phyloP scores from a whole-genome alignment of 2,888 invertebrate genomes.

The Antitype chi region DNA sequence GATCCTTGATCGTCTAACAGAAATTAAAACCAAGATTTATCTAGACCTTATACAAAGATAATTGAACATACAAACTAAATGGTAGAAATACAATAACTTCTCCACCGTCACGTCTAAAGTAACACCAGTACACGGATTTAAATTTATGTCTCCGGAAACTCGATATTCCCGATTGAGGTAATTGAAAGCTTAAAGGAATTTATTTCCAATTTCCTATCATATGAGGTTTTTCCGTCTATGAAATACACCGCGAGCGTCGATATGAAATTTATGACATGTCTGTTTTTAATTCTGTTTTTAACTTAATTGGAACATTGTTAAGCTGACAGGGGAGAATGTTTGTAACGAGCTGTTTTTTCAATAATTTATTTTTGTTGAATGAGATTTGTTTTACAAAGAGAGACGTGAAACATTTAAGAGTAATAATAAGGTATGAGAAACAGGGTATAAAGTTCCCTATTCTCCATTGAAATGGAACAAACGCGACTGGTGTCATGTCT shows the following conservation, averaged over 20 bases:
- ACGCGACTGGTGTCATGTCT: not conserved
- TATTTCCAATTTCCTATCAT: conserved; percentile 89
- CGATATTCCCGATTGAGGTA: conserved; percentile 87
- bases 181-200: conserved; percentile 90
- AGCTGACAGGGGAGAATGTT: conserved; percentile 24
- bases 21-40: not conserved
- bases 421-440: too few species aligned
- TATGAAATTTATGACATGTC: conserved; percentile 77
- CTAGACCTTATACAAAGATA: not conserved
- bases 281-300: conserved; percentile 72
- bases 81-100: conserved; percentile 39
- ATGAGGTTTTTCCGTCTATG: conserved; percentile 83
- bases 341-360: conserved; percentile 11
- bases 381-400: not conserved
- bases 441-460: not conserved
- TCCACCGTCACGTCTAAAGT: conserved; percentile 54
- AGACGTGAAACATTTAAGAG: not conserved
- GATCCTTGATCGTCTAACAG: too few species aligned
- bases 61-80: conserved; percentile 14
- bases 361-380: conserved; percentile 13
- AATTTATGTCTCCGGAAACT: conserved; percentile 81
- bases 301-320: conserved; percentile 57
- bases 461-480: not conserved
- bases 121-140: conserved; percentile 68
- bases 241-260: conserved; percentile 73